Evolutionary conservation across 2,113 vertebrate genomes (phyloP).

Genomic region (Oenanthe melanoleuca): DNA sequence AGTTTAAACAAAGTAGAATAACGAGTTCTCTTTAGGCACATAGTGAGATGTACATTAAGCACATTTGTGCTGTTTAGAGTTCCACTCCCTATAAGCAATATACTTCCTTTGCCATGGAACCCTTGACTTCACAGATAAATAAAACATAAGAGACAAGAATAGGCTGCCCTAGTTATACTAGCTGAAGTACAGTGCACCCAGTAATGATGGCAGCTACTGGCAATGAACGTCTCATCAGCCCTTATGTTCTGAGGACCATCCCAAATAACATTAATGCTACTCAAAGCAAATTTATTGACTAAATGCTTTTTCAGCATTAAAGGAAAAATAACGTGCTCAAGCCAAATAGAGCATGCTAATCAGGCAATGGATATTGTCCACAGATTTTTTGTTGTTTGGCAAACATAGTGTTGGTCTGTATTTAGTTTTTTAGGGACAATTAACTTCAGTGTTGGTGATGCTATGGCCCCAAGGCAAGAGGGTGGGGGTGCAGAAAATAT

Average conservation of each 20-base stretch:
- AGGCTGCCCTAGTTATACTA: background rate
- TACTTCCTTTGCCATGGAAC: background rate
- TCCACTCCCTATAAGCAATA: background rate
- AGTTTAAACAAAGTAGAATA: background rate
- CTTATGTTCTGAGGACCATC: background rate
- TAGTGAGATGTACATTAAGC: background rate
- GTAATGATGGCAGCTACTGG: background rate
- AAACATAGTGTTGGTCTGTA: background rate
- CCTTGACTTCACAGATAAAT: background rate
- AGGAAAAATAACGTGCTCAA: background rate
- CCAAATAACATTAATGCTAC: background rate
- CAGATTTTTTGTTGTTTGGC: background rate
- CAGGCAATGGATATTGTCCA: slow-evolving; percentile 3
- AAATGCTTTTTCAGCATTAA: slow-evolving; percentile 28
- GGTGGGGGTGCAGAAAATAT: background rate
- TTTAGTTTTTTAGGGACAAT: slow-evolving; percentile 37
- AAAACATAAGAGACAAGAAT: background rate
- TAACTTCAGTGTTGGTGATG: background rate
- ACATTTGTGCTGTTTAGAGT: background rate
- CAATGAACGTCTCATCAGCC: background rate
- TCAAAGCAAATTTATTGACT: slow-evolving; percentile 33
- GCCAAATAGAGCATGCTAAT: slow-evolving; percentile 35
- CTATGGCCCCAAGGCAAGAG: background rate
- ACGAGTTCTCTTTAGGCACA: background rate
- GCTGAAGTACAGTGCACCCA: background rate